Percentiles rank a stretch among this genome's conserved stretches.
Conservation (phyloP, 2,113 vertebrate species). For the Hemicordylus capensis region DNA sequence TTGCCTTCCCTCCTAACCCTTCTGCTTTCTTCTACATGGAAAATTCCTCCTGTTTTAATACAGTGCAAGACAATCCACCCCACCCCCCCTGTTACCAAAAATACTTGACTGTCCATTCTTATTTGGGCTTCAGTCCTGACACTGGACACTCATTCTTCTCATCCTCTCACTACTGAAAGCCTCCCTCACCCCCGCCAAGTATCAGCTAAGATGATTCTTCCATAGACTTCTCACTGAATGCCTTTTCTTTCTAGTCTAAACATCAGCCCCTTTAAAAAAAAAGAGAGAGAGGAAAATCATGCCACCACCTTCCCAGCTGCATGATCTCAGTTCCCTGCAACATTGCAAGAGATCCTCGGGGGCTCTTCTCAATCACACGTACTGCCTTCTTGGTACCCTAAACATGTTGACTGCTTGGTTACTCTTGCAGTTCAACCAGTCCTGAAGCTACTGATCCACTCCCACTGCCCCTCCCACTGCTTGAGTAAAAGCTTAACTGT, state of each 20-base stretch:
- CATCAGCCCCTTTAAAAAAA: too few relatives aligned
- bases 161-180: too few relatives aligned
- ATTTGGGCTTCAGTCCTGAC: background rate
- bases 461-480: background rate
- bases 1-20: background rate
- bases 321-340: background rate
- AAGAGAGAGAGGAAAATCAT: too few relatives aligned
- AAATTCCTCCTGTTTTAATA: background rate
- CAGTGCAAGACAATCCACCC: too few relatives aligned
- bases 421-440: too few relatives aligned
- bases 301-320: background rate
- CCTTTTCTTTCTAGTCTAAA: background rate
- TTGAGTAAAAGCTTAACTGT: background rate
- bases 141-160: background rate
- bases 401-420: background rate
- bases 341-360: background rate
- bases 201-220: background rate
- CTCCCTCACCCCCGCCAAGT: background rate
- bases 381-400: too few relatives aligned
- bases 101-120: background rate
- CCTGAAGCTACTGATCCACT: background rate
- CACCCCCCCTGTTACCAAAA: too few relatives aligned
- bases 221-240: background rate
- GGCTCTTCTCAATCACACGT: background rate
- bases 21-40: background rate